These are phyloP conservation scores for Gymnocypris eckloni DNA, from an alignment of 2,797 vertebrate genomes.

Conservation along the genomic window DNA sequence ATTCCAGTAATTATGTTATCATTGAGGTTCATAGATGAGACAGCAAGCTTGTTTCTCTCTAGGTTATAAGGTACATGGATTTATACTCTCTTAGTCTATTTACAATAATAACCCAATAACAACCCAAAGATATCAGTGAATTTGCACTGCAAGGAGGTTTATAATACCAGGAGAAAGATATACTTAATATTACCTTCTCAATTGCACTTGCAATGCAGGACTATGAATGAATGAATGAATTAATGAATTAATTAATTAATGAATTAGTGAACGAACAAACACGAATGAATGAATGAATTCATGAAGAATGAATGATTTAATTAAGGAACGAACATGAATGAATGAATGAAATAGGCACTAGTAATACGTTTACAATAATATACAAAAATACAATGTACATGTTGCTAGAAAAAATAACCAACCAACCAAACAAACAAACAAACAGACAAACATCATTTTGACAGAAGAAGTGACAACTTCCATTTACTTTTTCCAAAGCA, in stretches of 20 bases:
- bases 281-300: too few relatives aligned
- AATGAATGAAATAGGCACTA: neutral
- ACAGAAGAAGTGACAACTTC: neutral
- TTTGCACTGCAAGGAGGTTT: neutral
- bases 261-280: too few relatives aligned
- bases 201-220: neutral
- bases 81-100: neutral
- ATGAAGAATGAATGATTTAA: too few relatives aligned
- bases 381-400: neutral
- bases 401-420: neutral
- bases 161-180: neutral
- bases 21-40: conserved; percentile 61
- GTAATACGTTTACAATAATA: neutral
- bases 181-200: neutral
- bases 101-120: neutral
- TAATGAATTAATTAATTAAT: too few relatives aligned
- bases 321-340: too few relatives aligned
- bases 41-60: neutral
- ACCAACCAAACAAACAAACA: too few relatives aligned
- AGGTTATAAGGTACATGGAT: neutral
- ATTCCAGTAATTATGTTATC: conserved; percentile 46
- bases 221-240: too few relatives aligned
- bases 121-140: neutral
- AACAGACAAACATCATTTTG: neutral
- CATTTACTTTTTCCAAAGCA: neutral